Evolutionary conservation across 2,888 invertebrate genomes (phyloP), one percentile per base, ranked within the genome.

Genomic region (Micoletzkya japonica): DNA sequence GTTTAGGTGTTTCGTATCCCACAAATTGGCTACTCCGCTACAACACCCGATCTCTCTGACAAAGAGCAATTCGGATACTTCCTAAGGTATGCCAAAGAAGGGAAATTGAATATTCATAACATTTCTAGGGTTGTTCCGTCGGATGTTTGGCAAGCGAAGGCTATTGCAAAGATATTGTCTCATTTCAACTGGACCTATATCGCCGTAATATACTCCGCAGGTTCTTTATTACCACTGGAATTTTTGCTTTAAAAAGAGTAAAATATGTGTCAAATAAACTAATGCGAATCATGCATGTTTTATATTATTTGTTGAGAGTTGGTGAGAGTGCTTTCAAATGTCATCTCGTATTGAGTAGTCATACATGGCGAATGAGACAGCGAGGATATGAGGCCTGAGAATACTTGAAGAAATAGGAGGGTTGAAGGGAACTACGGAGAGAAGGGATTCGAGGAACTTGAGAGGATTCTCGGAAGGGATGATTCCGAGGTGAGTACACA

Each of bases 141-240:
- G 0, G 92, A 92, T 87, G 90, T 89, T 78, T 91, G 91, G 87
- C 92, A 66, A 39, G 66, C 66, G 14, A 54, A 90, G 83, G 90
- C 91, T 64, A 90, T 92, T 84, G 88, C 91, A 75, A 91, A 91
- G 82, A 87, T 91, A 73, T 89, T 91, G 58, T 87, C 88, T 73
- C 87, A 89, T 73, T 90, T 90, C 86, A 91, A 91, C 86, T 92
- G 92, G 92, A 91, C 91, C 10, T 92, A 92, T 86, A 90, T 92
- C 52, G 91, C 91, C 56, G 90, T 90, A 26, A 90, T 91, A 58
- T 90, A 91, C 85, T 91, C 91, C 2, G 91, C 91, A 85, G 92
- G 91, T 91, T 85, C 88, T 89, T 39, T 39, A 0, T n/a, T n/a
- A n/a, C n/a, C n/a, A n/a, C n/a, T n/a, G n/a, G n/a, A n/a, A n/a